Conservation (phyloP, 1,140 invertebrate genomes). For the Palaemon carinicauda region DNA sequence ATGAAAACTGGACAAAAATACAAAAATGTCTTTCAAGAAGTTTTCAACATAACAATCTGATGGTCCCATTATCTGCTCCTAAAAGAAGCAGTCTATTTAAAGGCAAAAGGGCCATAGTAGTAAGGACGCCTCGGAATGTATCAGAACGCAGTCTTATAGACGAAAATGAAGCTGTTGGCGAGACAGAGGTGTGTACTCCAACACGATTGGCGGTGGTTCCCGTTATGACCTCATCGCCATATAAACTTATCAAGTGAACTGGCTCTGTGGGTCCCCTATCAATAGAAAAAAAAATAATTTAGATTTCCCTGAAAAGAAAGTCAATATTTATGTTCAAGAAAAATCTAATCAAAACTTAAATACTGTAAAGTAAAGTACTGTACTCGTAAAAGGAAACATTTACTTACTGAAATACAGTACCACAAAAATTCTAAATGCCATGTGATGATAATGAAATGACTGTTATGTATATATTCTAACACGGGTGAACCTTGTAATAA, state of each 20-base stretch:
- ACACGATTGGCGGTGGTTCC: conserved; percentile 80
- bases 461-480: too few species aligned
- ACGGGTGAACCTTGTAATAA: too few species aligned
- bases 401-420: too few species aligned
- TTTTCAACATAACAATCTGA: conserved; percentile 81
- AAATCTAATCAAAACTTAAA: too few species aligned
- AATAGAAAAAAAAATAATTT: neutral
- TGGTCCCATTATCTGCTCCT: conserved; percentile 89
- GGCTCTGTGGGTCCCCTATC: conserved; percentile 51
- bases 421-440: too few species aligned
- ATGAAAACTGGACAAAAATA: too few species aligned
- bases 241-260: conserved; percentile 81
- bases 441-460: too few species aligned
- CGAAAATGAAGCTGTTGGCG: conserved; percentile 78
- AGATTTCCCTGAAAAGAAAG: conserved; percentile 73
- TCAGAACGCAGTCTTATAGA: conserved; percentile 87
- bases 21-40: too few species aligned
- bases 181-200: conserved; percentile 83
- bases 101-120: conserved; percentile 86
- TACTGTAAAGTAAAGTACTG: too few species aligned
- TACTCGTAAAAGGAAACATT: too few species aligned
- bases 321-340: conserved; percentile 70
- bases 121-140: conserved; percentile 89
- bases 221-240: conserved; percentile 73
- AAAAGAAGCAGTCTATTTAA: conserved; percentile 87